Percentiles rank a stretch among this genome's conserved stretches.
Conservation (phyloP, 2,113 vertebrate species). For the Motacilla alba region DNA sequence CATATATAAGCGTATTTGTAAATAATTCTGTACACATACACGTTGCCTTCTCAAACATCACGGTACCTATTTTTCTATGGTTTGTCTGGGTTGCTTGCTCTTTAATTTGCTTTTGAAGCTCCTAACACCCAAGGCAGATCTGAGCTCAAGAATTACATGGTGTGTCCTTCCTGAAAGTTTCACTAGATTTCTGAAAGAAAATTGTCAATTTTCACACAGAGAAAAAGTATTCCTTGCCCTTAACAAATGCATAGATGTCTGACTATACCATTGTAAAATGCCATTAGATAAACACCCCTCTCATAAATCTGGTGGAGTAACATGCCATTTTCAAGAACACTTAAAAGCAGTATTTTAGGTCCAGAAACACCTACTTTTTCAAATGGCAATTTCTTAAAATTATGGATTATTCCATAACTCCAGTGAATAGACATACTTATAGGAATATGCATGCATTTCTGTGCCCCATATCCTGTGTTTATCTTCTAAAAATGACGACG, state of each 20-base stretch:
- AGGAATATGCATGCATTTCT: background rate
- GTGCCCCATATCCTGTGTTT: background rate
- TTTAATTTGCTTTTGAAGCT: background rate
- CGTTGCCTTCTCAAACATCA: background rate
- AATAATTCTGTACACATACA: background rate
- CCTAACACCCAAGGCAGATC: background rate
- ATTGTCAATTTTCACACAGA: background rate
- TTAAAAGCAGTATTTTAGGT: background rate
- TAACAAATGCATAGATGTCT: background rate
- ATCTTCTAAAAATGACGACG: background rate
- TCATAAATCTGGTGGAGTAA: background rate
- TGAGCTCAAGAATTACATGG: background rate
- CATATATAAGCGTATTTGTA: background rate
- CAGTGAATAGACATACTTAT: background rate
- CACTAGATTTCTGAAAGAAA: background rate
- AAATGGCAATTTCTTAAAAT: background rate
- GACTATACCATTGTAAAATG: background rate
- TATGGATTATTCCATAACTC: background rate
- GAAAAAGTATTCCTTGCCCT: background rate
- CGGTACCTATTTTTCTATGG: background rate
- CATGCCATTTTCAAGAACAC: background rate
- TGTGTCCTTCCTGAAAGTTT: background rate
- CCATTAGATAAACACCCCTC: background rate
- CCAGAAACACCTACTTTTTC: background rate
- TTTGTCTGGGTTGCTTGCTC: background rate